Evolutionary conservation across 2,888 invertebrate species (phyloP).

Genomic region (Monochamus alternatus): DNA sequence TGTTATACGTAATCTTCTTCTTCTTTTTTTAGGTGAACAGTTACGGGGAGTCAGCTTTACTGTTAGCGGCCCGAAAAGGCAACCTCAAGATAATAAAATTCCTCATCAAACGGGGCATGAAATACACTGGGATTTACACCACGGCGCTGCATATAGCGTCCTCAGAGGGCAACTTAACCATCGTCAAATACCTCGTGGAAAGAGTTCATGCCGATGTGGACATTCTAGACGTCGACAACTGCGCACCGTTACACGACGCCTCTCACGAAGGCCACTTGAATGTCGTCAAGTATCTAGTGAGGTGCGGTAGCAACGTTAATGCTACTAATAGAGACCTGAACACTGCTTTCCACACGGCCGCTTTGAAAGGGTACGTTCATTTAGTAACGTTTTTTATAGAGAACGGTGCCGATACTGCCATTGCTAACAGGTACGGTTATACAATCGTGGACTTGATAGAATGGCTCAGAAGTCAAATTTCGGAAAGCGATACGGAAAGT

Average conservation of each 20-base stretch:
- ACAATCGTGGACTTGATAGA: background rate
- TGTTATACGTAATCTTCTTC: background rate
- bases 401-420: background rate
- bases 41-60: background rate
- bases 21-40: background rate
- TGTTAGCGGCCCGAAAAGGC: background rate
- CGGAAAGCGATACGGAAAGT: background rate
- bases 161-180: background rate
- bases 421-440: background rate
- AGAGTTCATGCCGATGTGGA: background rate
- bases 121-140: too few species aligned
- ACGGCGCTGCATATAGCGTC: background rate
- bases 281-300: constrained; percentile 7
- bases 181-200: constrained; percentile 1
- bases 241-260: constrained; percentile 16
- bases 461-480: background rate
- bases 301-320: background rate
- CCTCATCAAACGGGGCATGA: background rate
- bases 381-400: background rate
- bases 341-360: constrained; percentile 1
- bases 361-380: background rate
- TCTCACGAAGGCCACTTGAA: constrained; percentile 8
- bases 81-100: background rate
- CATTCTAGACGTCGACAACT: background rate
- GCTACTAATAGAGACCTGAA: background rate